Evolutionary conservation across 2,888 invertebrate species (phyloP).

Genomic region (Cheilosia vernalis): DNA sequence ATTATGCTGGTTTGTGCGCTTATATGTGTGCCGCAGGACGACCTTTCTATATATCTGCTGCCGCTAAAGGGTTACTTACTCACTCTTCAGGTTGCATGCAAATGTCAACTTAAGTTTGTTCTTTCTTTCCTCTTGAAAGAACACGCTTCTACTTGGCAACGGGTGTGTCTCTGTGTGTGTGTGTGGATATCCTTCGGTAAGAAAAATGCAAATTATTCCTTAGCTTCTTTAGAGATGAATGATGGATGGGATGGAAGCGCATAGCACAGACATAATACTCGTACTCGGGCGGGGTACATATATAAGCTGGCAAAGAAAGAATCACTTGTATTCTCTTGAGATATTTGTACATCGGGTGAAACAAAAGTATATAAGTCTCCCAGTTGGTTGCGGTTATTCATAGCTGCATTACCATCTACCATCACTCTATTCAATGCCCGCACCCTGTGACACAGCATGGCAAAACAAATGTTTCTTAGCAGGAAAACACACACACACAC

Average conservation of each 20-base stretch:
- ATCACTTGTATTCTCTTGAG: slow-evolving; percentile 61
- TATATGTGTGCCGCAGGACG: slow-evolving; percentile 42
- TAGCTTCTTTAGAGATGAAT: slow-evolving; percentile 56
- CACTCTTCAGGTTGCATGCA: slow-evolving; percentile 77
- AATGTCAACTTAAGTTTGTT: slow-evolving; percentile 81
- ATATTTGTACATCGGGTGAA: slow-evolving; percentile 63
- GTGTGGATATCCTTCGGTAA: slow-evolving; percentile 61
- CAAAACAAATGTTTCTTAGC: slow-evolving; percentile 62
- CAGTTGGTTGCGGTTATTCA: slow-evolving; percentile 63
- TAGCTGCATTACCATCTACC: slow-evolving; percentile 29
- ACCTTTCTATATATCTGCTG: slow-evolving; percentile 54
- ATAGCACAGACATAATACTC: slow-evolving; percentile 25
- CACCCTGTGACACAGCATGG: slow-evolving; percentile 42
- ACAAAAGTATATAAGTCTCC: slow-evolving; percentile 66
- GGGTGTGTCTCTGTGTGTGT: slow-evolving; percentile 11
- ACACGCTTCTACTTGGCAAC: slow-evolving; percentile 34
- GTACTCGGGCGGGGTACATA: background rate
- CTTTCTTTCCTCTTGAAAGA: slow-evolving; percentile 52
- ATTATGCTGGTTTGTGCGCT: background rate
- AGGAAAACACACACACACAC: background rate
- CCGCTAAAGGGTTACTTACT: slow-evolving; percentile 69
- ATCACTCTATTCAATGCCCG: background rate
- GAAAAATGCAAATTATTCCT: slow-evolving; percentile 71
- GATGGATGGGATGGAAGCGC: slow-evolving; percentile 58
- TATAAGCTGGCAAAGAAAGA: slow-evolving; percentile 33